Base-by-base conservation (phyloP, 2,113 vertebrate genomes). In the Oreochromis spilurus region DNA sequence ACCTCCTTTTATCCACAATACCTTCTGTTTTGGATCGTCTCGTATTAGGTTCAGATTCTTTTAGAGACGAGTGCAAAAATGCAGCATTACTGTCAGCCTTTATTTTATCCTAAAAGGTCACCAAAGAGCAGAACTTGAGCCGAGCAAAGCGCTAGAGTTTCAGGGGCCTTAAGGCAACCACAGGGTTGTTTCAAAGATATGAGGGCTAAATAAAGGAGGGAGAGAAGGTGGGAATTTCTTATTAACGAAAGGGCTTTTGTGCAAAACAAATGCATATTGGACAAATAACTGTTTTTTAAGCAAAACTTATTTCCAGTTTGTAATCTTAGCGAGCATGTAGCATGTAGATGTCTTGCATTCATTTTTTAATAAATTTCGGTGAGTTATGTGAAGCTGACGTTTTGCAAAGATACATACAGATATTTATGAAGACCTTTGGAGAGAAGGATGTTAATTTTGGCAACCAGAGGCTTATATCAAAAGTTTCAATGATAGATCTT, bases 161-260 rank as follows among this genome's bases (percentile, higher is more conserved):
- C 26, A 52, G 17, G 17, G 19, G 17, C 10, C 10, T 77, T 52
- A 50, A 0, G 26, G 0, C 45, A 77, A 13, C 45, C 16, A 5
- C 43, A 31, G 0, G 70, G 16, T 52, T n/a, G 1, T 50, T n/a
- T 9, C 45, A 34, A 34, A 17, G 45, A 52, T 5, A 13, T 48
- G 2, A 52, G 17, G 17, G 0, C 45, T 52, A 12, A 75, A 5
- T 48, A 50, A 19, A 50, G 24, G 24, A 75, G 4, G 70, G 14
- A 48, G 0, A 50, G 72, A n/a, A 52, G 17, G 17, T 77, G 10
- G 0, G 45, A 31, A n/a, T 77, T 75, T 29, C 0, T 75, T 12
- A 2, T 77, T 50, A 31, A 50, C 6, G 0, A 31, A 50, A 3
- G 9, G 16, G 24, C 43, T 50, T 50, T 77, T 77, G 24, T 13